Evolutionary conservation across 2,113 vertebrate species (phyloP), one percentile per base, ranked within the genome.

Genomic region (Dascyllus trimaculatus): DNA sequence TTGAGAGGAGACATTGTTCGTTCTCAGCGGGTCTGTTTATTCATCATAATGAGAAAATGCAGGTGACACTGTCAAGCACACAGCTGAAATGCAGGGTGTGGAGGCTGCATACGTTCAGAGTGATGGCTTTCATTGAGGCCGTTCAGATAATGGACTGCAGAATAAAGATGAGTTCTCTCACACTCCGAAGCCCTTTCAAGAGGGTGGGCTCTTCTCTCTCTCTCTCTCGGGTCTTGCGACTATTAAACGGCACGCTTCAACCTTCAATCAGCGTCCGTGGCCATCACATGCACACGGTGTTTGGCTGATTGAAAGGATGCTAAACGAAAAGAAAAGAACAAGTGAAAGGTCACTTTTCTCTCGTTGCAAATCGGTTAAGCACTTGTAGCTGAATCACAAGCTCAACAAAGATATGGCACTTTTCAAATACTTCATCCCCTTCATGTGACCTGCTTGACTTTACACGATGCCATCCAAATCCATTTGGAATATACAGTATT

Each of bases 11-110:
- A 71, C 66, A 63, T 48, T 63, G 62, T 77, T 75, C 62, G 40
- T 71, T 67, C 68, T 78, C 73, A 57, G 65, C 45, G 21, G 57
- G 62, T 79, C 64, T 82, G 73, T 85, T 89, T 87, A 80, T 87
- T 85, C 63, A 66, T 78, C 73, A 70, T 75, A 82, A 84, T 83
- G 71, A 80, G 71, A 69, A 74, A 87, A 71, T 52, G 59, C 78
- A 62, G 63, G 81, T 77, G 77, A 82, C 51, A 38, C 76, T 48
- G 71, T 68, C 35, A 65, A 18, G 61, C 53, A 21, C 10, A 5
- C 45, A 48, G 58, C 52, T 46, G 35, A 46, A 88, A 76, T 5
- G 26, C 26, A 71, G 53, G 54, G 52, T 48, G 45, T 51, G 56
- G 26, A 61, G 54, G 58, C 24, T 63, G 53, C 14, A 8, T 17